A percentile compares a stretch with the other conserved stretches of the same genome.
Conservation (phyloP, 2,113 vertebrate species). For the Anoplopoma fimbria region DNA sequence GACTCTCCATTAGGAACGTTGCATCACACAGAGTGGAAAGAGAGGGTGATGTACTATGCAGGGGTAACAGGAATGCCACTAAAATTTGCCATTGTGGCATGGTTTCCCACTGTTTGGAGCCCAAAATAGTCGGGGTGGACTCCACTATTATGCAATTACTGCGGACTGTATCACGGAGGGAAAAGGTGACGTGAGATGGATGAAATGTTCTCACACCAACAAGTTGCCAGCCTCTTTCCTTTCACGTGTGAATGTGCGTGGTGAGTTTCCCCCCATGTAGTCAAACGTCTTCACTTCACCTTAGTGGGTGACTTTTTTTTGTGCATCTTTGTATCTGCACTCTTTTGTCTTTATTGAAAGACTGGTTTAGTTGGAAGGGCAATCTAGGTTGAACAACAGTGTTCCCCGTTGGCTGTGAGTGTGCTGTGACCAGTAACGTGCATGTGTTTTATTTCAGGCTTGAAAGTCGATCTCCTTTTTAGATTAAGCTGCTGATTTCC, state of each 20-base stretch:
- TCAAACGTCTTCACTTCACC: slow-evolving; percentile 13
- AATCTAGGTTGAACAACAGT: background rate
- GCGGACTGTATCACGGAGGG: slow-evolving; percentile 66
- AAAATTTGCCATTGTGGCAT: slow-evolving; percentile 66
- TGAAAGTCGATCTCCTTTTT: background rate
- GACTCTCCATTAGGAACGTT: slow-evolving; percentile 50
- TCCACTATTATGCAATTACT: slow-evolving; percentile 76
- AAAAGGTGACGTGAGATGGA: slow-evolving; percentile 80
- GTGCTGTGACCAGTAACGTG: background rate
- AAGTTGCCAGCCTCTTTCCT: slow-evolving; percentile 71
- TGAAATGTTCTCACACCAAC: slow-evolving; percentile 79
- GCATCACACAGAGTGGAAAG: slow-evolving; percentile 69
- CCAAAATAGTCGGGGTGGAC: slow-evolving; percentile 64
- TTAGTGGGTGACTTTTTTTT: background rate
- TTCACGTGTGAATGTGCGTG: slow-evolving; percentile 57
- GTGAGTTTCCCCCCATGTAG: slow-evolving; percentile 42
- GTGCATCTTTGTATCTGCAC: background rate
- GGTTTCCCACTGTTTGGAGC: slow-evolving; percentile 71
- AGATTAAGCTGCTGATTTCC: too few species aligned
- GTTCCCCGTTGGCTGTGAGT: background rate
- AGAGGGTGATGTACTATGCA: slow-evolving; percentile 63
- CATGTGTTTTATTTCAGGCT: background rate
- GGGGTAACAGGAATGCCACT: slow-evolving; percentile 67
- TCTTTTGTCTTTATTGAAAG: slow-evolving; percentile 11
- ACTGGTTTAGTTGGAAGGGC: slow-evolving; percentile 20